Evolutionary conservation across 2,113 vertebrate genomes (phyloP), one percentile per base, ranked within the genome.

Genomic region (Riparia riparia): DNA sequence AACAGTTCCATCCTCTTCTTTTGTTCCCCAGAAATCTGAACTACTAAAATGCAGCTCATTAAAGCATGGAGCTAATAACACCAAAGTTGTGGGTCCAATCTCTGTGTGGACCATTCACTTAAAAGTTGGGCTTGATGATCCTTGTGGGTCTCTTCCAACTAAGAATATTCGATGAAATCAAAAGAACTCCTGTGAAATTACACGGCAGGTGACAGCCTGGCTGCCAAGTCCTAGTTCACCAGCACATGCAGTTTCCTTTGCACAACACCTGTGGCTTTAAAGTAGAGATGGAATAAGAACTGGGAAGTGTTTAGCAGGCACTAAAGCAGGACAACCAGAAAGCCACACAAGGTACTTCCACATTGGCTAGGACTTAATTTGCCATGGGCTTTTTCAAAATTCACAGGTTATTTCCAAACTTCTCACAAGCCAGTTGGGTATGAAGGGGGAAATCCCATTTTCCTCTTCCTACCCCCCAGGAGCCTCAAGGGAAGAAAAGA

Each of bases 101-200:
- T 17, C 54, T 53, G 6, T 37, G 37, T 39, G 32, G 11, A 31
- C 45, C 39, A 44, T 44, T 42, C 21, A 17, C 54, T 39, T 22
- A 32, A 53, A 31, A 51, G 63, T 1, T 60, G 45, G 39, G 14
- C 17, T 51, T 0, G 1, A 58, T 31, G 61, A 51, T 18, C 11
- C 63, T 26, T 51, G 61, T 50, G 37, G 25, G 17, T 37, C 26
- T n/a, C 26, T 37, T 68, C 21, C 32, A 28, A 44, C 39, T 68
- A 26, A 28, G 39, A 44, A 37, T 18, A 60, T 44, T 44, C 26
- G 18, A 22, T 0, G 6, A 60, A 77, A 77, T 51, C 21, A 28
- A 32, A 86, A 51, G 4, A 58, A 76, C 20, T 76, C 20, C 44
- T 60, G 44, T 60, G 39, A 86, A 44, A 51, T 45, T 13, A 47